Base-by-base conservation (phyloP, 2,888 invertebrate genomes). In the Leptogaster cylindrica region DNA sequence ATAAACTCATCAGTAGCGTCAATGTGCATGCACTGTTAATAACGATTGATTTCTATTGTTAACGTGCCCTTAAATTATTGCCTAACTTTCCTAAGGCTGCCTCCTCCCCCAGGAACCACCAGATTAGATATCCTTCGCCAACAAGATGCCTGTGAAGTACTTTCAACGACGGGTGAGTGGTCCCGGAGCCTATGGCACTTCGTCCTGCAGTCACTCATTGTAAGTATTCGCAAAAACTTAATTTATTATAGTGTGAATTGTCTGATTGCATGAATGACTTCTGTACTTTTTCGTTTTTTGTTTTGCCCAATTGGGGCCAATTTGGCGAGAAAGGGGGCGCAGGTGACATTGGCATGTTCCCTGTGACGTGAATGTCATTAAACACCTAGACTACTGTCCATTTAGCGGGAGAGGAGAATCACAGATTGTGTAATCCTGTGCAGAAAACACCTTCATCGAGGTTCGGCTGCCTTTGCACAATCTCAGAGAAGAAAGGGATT, bases 101-200 rank as follows among this genome's bases (percentile, higher is more conserved):
- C 12, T 46, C n/a, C n/a, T 23, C 46, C n/a, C 46, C 46, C 18
- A 10, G 46, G 25, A 20, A 16, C n/a, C n/a, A n/a, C n/a, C 23
- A 46, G n/a, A 10, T 46, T 46, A 46, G 46, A 46, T 20, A 25
- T 46, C 46, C 25, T 18, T 23, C 1, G 14, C 7, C 1, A 10
- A 6, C 66, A 66, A 55, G 48, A 80, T 80, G 80, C 79, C 79
- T 75, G 77, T 79, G 74, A 80, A 80, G 77, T 78, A 79, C 73
- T 78, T 77, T 74, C 79, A 80, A 75, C 77, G 80, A 72, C 77
- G 80, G 77, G 80, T 80, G 73, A 80, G 80, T 76, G 80, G 80
- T 75, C 80, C 80, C 75, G 80, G 80, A 77, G 80, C 80, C 73
- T 80, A 80, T 72, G 80, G 80, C 76, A 79, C 79, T 73, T 78